Evolutionary conservation across 2,797 vertebrate genomes (phyloP), one percentile per base, ranked within the genome.

Genomic region (Alauda arvensis): DNA sequence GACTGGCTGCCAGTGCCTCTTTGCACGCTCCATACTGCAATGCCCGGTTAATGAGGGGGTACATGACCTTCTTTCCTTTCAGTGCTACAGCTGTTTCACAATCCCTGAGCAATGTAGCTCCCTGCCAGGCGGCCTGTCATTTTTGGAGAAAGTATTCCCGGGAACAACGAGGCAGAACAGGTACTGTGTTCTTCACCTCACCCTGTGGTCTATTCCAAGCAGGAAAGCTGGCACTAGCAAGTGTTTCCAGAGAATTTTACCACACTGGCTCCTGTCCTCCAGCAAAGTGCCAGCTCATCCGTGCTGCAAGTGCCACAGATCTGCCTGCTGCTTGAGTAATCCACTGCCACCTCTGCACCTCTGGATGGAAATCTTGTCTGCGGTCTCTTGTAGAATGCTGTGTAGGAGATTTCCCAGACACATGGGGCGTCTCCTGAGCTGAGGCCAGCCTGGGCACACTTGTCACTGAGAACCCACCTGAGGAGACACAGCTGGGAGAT

Each of bases 71-170:
- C 75, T 93, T 95, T 95, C 77, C 81, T 87, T 63, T 76, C 53
- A 71, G 77, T 0, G 0, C 62, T 49, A 33, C 42, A 77, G 56
- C 34, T 57, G 39, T 96, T 95, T 95, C 90, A 82, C 88, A 91
- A 93, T 59, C 46, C 31, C 18, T 29, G 65, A 88, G 78, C 70
- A 49, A 52, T 21, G 26, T 42, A 45, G 26, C 43, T 90, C 70
- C 51, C 42, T 93, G 80, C 48, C 76, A 85, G 67, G 48, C n/a
- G 79, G 55, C 52, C 26, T 88, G 85, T 69, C 60, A 1, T 57
- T 90, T 92, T 78, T 70, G 52, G 79, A 93, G 94, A 96, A 96
- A 96, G 87, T 91, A 63, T 78, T 94, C 78, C 65, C 52, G 25
- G 70, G 75, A 94, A 89, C 29, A 89, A 65, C 8, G 6, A 87